phyloP scores from a whole-genome alignment of 2,797 vertebrate species.

The Tarsius wallacei region DNA sequence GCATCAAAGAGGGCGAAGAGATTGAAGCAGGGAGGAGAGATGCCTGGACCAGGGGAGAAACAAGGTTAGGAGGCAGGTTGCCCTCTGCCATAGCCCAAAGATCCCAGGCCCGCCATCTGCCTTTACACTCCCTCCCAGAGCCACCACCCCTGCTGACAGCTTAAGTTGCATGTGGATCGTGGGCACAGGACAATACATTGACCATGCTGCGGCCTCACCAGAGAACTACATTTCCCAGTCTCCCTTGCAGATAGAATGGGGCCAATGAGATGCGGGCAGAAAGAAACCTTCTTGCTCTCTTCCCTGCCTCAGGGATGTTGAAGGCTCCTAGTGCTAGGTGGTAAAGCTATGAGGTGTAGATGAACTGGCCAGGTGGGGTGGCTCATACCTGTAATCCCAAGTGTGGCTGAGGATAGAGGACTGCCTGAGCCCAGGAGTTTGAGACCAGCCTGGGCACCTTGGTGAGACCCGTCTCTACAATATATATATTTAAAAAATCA shows the following conservation, averaged over 20 bases:
- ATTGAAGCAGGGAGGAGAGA: constrained; percentile 94
- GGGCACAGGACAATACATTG: not conserved
- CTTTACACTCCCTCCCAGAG: not conserved
- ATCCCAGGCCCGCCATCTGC: not conserved
- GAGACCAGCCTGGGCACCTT: too few species aligned
- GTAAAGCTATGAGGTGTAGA: not conserved
- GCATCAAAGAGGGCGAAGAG: constrained; percentile 95
- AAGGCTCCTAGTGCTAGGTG: too few species aligned
- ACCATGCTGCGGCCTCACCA: not conserved
- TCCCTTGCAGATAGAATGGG: not conserved
- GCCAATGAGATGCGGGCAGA: not conserved
- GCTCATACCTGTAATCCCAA: too few species aligned
- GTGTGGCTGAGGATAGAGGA: too few species aligned
- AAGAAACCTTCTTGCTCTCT: not conserved
- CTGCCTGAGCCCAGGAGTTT: too few species aligned
- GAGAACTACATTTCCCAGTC: constrained; percentile 37
- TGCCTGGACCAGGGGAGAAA: constrained; percentile 89
- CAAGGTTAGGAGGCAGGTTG: not conserved
- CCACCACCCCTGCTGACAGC: not conserved
- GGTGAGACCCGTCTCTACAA: too few species aligned
- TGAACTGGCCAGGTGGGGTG: not conserved
- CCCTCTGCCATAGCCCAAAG: not conserved
- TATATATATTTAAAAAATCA: too few species aligned
- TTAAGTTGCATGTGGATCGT: not conserved
- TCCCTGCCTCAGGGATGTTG: not conserved